Evolutionary conservation across 2,113 vertebrate genomes (phyloP).

Genomic region (Progne subis): DNA sequence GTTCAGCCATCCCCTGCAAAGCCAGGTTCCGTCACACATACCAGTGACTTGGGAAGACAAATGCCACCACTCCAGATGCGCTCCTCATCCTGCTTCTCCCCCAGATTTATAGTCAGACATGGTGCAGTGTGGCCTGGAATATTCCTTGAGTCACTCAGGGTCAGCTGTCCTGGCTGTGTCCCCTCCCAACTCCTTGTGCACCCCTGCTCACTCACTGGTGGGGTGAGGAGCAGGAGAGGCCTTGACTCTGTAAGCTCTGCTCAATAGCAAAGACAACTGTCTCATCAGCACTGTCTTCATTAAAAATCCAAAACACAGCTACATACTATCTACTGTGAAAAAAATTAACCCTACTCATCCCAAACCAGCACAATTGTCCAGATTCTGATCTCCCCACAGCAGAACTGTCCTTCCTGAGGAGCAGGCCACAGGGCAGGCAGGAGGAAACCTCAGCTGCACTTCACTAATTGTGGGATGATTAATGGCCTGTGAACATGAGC

Average conservation of each 20-base stretch:
- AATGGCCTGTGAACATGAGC: background rate
- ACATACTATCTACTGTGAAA: background rate
- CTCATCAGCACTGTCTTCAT: background rate
- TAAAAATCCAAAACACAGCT: background rate
- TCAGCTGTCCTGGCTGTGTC: background rate
- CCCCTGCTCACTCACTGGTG: background rate
- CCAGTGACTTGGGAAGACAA: background rate
- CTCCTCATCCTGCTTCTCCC: background rate
- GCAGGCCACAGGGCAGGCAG: background rate
- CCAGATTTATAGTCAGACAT: background rate
- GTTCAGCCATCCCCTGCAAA: background rate
- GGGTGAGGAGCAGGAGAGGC: background rate
- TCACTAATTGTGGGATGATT: background rate
- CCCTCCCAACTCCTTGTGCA: background rate
- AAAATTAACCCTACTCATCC: background rate
- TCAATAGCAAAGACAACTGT: background rate
- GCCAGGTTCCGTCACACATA: fast-evolving
- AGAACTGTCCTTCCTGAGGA: background rate
- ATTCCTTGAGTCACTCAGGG: too few relatives aligned
- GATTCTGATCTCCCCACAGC: background rate
- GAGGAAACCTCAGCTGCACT: background rate
- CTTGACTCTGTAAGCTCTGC: background rate
- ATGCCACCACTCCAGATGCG: fast-evolving
- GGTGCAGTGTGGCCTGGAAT: background rate
- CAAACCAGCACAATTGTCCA: background rate